A percentile compares a stretch with the other conserved stretches of the same genome.
These are phyloP conservation scores for Alitta virens DNA, from an alignment of 2,888 invertebrate species.

Conservation along the genomic window DNA sequence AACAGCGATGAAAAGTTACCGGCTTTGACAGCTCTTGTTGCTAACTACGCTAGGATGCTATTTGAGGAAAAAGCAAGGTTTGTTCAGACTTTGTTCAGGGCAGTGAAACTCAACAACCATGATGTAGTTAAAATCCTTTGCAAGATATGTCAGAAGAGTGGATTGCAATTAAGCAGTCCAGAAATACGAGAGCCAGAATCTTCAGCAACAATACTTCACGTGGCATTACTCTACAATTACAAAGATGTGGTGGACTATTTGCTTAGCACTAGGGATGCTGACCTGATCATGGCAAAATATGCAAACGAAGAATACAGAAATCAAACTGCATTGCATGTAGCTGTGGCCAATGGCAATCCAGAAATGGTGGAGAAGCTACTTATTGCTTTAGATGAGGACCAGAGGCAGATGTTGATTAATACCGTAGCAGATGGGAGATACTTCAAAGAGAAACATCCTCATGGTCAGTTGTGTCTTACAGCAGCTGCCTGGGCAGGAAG, in stretches of 20 bases:
- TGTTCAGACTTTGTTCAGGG: conserved; percentile 29
- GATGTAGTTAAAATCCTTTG: conserved; percentile 29
- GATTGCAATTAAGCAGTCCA: conserved; percentile 20
- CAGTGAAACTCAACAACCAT: conserved; percentile 30
- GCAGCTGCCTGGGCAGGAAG: conserved; percentile 32
- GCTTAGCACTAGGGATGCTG: conserved; percentile 21
- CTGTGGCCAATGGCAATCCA: conserved; percentile 30
- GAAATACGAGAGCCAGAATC: conserved; percentile 30
- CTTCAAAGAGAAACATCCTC: conserved; percentile 25
- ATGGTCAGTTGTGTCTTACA: conserved; percentile 30
- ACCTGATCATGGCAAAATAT: conserved; percentile 30
- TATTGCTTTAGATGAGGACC: conserved; percentile 18
- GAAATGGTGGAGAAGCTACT: conserved; percentile 26
- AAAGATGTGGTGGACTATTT: conserved; percentile 26
- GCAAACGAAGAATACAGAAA: conserved; percentile 29
- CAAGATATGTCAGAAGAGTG: conserved; percentile 28
- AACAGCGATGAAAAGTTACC: conserved; percentile 21
- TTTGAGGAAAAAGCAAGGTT: conserved; percentile 24
- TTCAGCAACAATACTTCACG: conserved; percentile 30
- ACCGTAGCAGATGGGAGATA: conserved; percentile 31
- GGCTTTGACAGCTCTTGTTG: conserved; percentile 24
- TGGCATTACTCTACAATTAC: conserved; percentile 31
- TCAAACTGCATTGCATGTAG: conserved; percentile 31
- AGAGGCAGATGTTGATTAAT: conserved; percentile 24
- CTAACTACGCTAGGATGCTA: conserved; percentile 31